Evolutionary conservation across 2,797 vertebrate genomes (phyloP).

Genomic region (Pseudomugil gertrudae): DNA sequence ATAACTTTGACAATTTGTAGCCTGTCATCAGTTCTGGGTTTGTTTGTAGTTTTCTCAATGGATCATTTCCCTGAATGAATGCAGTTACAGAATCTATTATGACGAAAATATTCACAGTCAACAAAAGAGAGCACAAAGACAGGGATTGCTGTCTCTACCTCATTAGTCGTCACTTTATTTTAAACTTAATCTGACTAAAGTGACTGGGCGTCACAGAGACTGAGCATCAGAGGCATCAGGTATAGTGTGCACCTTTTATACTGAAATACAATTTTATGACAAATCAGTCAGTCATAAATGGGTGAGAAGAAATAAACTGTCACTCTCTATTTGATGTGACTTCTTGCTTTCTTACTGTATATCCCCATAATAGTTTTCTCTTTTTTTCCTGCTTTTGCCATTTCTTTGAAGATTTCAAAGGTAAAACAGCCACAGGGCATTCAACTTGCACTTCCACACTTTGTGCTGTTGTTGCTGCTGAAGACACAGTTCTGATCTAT

Average conservation of each 20-base stretch:
- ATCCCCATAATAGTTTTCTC: background rate
- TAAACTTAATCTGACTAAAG: constrained; percentile 38
- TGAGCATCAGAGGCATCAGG: constrained; percentile 55
- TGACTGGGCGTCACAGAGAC: constrained; percentile 17
- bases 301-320: constrained; percentile 45
- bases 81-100: constrained; percentile 33
- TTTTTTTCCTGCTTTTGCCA: constrained; percentile 19
- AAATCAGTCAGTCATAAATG: constrained; percentile 59
- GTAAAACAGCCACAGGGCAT: constrained; percentile 34
- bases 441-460: constrained; percentile 32
- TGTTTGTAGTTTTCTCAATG: constrained; percentile 37
- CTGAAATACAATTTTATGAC: constrained; percentile 42
- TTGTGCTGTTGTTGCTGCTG: constrained; percentile 72
- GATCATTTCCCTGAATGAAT: constrained; percentile 49
- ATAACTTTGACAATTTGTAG: constrained; percentile 51
- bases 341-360: constrained; percentile 31
- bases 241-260: constrained; percentile 44
- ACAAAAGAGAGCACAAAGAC: constrained; percentile 31
- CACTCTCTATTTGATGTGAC: constrained; percentile 48
- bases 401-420: constrained; percentile 43
- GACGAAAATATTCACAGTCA: constrained; percentile 29
- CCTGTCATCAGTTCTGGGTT: constrained; percentile 28
- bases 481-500: constrained; percentile 74
- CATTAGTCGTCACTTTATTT: constrained; percentile 51
- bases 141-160: constrained; percentile 36